Base-by-base conservation (phyloP, 1,140 invertebrate species). In the Riptortus pedestris region DNA sequence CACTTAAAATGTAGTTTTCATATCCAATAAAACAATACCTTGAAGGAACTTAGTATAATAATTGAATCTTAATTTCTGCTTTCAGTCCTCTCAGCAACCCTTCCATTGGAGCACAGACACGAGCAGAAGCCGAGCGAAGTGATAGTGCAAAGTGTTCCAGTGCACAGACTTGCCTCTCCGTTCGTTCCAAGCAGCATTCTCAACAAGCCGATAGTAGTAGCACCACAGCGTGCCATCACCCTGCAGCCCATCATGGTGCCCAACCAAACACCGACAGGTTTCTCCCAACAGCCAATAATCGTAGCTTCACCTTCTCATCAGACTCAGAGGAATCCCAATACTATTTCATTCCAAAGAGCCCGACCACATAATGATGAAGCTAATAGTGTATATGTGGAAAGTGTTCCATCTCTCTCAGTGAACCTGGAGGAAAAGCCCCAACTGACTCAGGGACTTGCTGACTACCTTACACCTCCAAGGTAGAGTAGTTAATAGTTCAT, bases 401-500 rank as follows among this genome's bases (percentile, higher is more conserved):
- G 55, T 38, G 55, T 66, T 0, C 67, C 67, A 20, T 63, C 63
- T 14, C 24, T 68, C 0, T 59, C 62, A 1, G 47, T 68, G n/a
- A 48, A 62, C 5, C 43, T 67, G 14, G 28, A 60, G 7, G 45
- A 60, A 14, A 18, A 62, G 24, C n/a, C n/a, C n/a, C n/a, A n/a
- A n/a, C 12, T 11, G 24, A 33, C 27, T 5, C 14, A 58, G 48
- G 1, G 9, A 58, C 33, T 60, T 12, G 14, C 51, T 5, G 68
- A 67, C 47, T 69, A 63, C 28, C 51, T 69, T 9, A 55, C 31
- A 22, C 68, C 68, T 14, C 68, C 68, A 9, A 66, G 59, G 24
- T 64, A 60, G n/a, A n/a, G n/a, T n/a, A n/a, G n/a, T n/a, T n/a
- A n/a, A n/a, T n/a, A n/a, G n/a, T n/a, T n/a, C 28, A n/a, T 20